Conservation (phyloP, 1,140 invertebrate species). For the Lepidostoma basale region DNA sequence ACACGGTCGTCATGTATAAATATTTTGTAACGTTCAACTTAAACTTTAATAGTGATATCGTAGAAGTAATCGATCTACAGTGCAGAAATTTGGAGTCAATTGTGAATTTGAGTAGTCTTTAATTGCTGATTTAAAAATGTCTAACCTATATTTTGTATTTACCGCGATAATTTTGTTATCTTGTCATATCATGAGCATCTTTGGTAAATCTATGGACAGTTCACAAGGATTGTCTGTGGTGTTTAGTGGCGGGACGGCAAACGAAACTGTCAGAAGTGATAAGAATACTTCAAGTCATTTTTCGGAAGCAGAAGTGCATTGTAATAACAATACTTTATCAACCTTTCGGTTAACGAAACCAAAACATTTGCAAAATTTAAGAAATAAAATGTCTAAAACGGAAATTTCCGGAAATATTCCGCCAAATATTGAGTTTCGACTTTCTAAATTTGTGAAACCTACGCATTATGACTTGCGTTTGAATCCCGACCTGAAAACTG, state of each 20-base stretch:
- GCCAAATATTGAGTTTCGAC: slow-evolving; percentile 55
- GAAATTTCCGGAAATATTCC: not conserved
- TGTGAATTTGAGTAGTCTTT: not conserved
- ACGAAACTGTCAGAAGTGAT: slow-evolving; percentile 20
- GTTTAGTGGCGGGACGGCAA: slow-evolving; percentile 15
- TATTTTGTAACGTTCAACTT: slow-evolving; percentile 14
- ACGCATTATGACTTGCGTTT: slow-evolving; percentile 77
- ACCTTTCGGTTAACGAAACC: not conserved
- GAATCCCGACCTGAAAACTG: slow-evolving; percentile 72
- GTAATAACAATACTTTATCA: not conserved
- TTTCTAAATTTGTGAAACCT: slow-evolving; percentile 73
- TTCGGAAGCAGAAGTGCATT: not conserved
- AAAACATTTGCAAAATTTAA: not conserved
- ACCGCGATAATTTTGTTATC: slow-evolving; percentile 19
- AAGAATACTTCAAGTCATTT: not conserved
- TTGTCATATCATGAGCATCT: too few species aligned
- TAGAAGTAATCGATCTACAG: not conserved
- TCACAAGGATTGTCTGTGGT: slow-evolving; percentile 5
- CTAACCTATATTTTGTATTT: not conserved
- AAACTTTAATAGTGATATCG: not conserved
- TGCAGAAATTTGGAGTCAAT: not conserved
- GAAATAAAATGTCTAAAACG: not conserved
- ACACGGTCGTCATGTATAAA: slow-evolving; percentile 12
- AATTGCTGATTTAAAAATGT: not conserved
- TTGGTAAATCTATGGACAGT: slow-evolving; percentile 6